phyloP scores from a whole-genome alignment of 1,140 invertebrate genomes.

The Platyscapa corneri region DNA sequence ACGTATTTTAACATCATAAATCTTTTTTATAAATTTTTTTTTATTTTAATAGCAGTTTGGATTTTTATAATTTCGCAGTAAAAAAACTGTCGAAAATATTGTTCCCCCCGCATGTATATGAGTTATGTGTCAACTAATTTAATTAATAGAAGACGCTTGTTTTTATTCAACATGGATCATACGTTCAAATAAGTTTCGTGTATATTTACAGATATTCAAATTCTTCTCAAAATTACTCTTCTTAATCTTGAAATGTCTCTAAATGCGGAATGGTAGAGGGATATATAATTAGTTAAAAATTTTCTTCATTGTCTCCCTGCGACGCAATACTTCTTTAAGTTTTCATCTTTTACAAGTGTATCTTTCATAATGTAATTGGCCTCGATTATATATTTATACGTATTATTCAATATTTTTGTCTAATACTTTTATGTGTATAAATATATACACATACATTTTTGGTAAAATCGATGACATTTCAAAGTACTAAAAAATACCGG shows the following conservation, averaged over 20 bases:
- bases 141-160: constrained; percentile 4
- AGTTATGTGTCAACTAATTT: constrained; percentile 9
- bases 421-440: not conserved
- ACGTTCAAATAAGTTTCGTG: not conserved
- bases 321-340: not conserved
- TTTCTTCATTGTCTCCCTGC: not conserved
- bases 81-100: constrained; percentile 33
- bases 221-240: not conserved
- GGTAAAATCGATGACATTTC: not conserved
- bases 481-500: not conserved
- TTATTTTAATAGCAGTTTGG: no score
- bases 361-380: constrained; percentile 12
- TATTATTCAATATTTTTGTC: not conserved
- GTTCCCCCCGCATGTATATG: not conserved
- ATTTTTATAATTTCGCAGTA: constrained; percentile 39
- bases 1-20: not conserved
- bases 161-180: not conserved
- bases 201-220: constrained; percentile 39
- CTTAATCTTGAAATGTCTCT: not conserved
- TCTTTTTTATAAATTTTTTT: constrained; percentile 38
- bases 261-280: not conserved
- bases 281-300: constrained; percentile 17
- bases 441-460: constrained; percentile 7
- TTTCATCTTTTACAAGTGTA: not conserved
- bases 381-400: constrained; percentile 15